Conservation (phyloP, 2,113 vertebrate genomes). For the Psilopsiagon aymara region DNA sequence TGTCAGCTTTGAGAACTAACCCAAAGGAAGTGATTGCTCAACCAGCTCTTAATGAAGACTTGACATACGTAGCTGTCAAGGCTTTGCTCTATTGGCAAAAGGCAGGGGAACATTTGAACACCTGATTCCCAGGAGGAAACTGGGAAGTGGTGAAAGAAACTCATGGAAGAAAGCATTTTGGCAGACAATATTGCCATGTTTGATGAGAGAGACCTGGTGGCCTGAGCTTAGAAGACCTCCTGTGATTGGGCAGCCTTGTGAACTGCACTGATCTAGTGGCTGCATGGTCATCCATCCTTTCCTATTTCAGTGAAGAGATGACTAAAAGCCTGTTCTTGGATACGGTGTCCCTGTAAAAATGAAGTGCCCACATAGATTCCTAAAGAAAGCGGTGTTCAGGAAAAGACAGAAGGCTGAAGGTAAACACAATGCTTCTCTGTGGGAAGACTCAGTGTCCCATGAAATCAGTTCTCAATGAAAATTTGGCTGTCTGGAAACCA, state of each 20-base stretch:
- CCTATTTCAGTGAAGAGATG: not conserved
- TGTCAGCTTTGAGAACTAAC: not conserved
- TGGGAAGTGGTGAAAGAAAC: not conserved
- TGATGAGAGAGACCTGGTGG: not conserved
- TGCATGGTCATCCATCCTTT: accelerated
- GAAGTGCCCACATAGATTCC: not conserved
- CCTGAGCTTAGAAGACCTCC: not conserved
- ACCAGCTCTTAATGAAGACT: not conserved
- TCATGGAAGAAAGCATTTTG: not conserved
- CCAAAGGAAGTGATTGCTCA: not conserved
- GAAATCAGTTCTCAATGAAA: slow-evolving; percentile 27
- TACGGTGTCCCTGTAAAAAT: not conserved
- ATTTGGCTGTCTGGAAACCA: slow-evolving; percentile 6
- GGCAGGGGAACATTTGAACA: not conserved
- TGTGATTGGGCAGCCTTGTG: not conserved
- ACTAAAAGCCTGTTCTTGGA: not conserved
- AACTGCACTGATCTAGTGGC: not conserved
- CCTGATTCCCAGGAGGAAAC: not conserved
- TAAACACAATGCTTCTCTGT: slow-evolving; percentile 54
- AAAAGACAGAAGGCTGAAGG: slow-evolving; percentile 50
- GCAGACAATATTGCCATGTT: not conserved
- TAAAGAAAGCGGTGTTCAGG: slow-evolving; percentile 10
- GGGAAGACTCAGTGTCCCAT: slow-evolving; percentile 19
- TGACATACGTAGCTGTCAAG: not conserved
- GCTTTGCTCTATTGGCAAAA: not conserved